Evolutionary conservation across 2,888 invertebrate species (phyloP).

Genomic region (Caenorhabditis wallacei): DNA sequence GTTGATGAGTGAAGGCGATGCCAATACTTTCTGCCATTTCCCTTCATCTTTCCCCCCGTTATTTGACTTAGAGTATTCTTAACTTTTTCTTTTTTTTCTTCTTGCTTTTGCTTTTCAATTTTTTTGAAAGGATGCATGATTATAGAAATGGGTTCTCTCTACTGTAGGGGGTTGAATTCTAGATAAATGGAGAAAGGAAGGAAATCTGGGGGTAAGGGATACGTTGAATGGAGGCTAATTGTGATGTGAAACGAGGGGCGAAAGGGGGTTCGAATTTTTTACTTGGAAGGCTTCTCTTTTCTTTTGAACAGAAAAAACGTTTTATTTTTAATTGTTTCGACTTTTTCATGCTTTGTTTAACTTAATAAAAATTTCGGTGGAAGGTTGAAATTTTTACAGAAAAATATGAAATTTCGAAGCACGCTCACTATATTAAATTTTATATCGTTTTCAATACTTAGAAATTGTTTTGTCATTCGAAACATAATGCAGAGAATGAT

Average conservation of each 20-base stretch:
- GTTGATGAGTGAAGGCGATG: not conserved
- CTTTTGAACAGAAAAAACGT: too few species aligned
- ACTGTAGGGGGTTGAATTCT: constrained; percentile 5
- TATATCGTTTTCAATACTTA: too few species aligned
- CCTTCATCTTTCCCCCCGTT: not conserved
- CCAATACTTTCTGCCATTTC: constrained; percentile 3
- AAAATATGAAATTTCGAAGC: too few species aligned
- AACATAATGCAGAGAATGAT: too few species aligned
- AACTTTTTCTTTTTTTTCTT: not conserved
- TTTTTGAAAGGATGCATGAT: constrained; percentile 25
- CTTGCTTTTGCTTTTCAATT: constrained; percentile 3
- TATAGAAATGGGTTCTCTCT: constrained; percentile 24
- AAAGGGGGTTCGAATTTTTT: not conserved
- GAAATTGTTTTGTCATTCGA: too few species aligned
- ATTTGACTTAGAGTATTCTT: constrained; percentile 2
- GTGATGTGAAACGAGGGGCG: constrained; percentile 1
- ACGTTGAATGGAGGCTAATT: constrained; percentile 39
- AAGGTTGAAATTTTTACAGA: too few species aligned
- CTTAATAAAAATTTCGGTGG: too few species aligned
- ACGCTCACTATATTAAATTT: too few species aligned
- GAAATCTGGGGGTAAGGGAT: constrained; percentile 19
- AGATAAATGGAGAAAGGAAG: not conserved
- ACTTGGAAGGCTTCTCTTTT: not conserved
- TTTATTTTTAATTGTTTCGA: too few species aligned
- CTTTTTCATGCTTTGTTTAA: too few species aligned